These are phyloP conservation scores for Mellilla xanthometata DNA, from an alignment of 2,888 invertebrate species.

Conservation along the genomic window DNA sequence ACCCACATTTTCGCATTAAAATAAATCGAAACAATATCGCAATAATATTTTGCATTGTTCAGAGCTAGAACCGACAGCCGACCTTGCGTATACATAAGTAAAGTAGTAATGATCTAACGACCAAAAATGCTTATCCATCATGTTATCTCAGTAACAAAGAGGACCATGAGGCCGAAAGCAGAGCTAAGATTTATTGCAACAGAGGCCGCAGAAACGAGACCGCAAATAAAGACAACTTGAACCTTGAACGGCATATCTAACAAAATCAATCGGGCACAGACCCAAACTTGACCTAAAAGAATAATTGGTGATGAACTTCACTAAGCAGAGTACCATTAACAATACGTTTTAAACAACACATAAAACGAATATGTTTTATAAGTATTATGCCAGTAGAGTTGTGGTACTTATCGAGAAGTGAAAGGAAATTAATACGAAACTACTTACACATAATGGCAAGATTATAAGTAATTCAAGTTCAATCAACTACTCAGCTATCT, in stretches of 20 bases:
- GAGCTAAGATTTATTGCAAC: conserved; percentile 75
- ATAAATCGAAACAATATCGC: conserved; percentile 16
- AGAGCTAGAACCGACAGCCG: conserved; percentile 33
- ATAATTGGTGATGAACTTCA: conserved; percentile 60
- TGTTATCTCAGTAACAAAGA: conserved; percentile 74
- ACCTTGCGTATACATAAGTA: conserved; percentile 57
- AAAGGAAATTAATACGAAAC: conserved; percentile 23
- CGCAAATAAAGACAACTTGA: conserved; percentile 80
- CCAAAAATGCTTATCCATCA: conserved; percentile 71
- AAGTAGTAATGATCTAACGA: conserved; percentile 57
- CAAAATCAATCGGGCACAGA: conserved; percentile 79
- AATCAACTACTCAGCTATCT: conserved; percentile 13
- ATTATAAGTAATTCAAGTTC: conserved; percentile 24
- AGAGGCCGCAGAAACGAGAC: conserved; percentile 79
- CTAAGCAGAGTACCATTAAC: too few relatives aligned
- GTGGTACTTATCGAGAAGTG: conserved; percentile 21
- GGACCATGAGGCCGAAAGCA: conserved; percentile 72
- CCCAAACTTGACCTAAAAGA: conserved; percentile 78
- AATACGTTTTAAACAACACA: conserved; percentile 5
- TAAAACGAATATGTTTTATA: not conserved
- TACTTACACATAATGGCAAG: conserved; percentile 22
- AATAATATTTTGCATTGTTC: conserved; percentile 30
- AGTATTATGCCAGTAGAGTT: not conserved
- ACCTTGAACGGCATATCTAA: conserved; percentile 80
- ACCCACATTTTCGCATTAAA: conserved; percentile 4